These are phyloP conservation scores for Caenorhabditis inopinata DNA, from an alignment of 1,140 invertebrate species.

Conservation along the genomic window DNA sequence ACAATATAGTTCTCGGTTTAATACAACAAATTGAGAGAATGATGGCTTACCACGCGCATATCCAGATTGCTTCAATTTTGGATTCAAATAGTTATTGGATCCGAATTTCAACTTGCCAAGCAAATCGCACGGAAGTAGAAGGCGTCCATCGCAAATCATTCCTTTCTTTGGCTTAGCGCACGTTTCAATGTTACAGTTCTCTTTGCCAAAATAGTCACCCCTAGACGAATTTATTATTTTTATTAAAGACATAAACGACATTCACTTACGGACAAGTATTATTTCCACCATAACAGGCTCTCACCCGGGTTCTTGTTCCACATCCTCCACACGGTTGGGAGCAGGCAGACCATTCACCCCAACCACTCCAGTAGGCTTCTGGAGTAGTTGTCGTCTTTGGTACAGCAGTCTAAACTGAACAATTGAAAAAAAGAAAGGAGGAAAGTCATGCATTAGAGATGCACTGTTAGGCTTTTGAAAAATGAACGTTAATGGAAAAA, in stretches of 20 bases:
- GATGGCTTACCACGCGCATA: background rate
- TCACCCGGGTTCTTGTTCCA: conserved; percentile 53
- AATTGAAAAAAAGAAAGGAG: background rate
- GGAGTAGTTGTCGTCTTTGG: conserved; percentile 25
- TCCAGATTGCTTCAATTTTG: conserved; percentile 33
- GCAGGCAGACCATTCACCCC: conserved; percentile 54
- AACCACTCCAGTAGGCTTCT: conserved; percentile 34
- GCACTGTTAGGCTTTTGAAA: background rate
- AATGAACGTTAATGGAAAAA: conserved; percentile 1
- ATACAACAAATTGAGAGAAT: background rate
- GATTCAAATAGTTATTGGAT: conserved; percentile 45
- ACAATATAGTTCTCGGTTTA: background rate
- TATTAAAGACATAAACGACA: conserved; percentile 37
- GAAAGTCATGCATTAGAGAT: too few species aligned
- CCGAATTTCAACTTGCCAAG: conserved; percentile 58
- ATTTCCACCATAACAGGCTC: conserved; percentile 58
- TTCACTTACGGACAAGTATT: conserved; percentile 49
- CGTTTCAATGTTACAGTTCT: conserved; percentile 9
- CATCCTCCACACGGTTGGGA: conserved; percentile 58
- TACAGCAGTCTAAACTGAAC: background rate
- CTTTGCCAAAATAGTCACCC: conserved; percentile 36
- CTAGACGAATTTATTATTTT: conserved; percentile 38
- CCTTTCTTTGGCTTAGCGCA: conserved; percentile 37
- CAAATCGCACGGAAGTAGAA: conserved; percentile 61
- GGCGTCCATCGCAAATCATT: conserved; percentile 52